phyloP scores from a whole-genome alignment of 2,113 vertebrate genomes.

The Pygoscelis adeliae region DNA sequence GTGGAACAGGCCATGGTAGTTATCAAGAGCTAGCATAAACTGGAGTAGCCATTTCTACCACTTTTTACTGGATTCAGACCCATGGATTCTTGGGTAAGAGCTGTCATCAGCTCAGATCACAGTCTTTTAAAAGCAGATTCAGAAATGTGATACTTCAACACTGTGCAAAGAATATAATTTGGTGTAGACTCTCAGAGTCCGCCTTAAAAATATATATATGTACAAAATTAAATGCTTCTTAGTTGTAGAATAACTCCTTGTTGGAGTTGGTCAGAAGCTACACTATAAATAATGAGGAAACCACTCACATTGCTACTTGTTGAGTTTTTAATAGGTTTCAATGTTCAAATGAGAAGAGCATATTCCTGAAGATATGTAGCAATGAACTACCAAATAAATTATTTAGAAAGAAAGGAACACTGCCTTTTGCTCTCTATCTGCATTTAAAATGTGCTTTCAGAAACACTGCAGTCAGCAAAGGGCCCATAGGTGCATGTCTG shows the following conservation, averaged over 20 bases:
- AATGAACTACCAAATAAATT: background rate
- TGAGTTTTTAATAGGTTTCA: background rate
- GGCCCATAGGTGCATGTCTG: accelerated
- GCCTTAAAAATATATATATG: background rate
- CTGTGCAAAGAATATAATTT: background rate
- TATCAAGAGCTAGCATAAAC: background rate
- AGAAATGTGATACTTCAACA: background rate
- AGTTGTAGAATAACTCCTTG: background rate
- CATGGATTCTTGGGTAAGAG: background rate
- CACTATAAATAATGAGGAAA: background rate
- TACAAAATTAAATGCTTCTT: background rate
- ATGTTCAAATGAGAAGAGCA: background rate
- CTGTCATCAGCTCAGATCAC: background rate
- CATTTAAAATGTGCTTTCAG: background rate
- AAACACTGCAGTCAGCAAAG: background rate
- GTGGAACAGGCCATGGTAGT: background rate
- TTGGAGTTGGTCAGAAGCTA: background rate
- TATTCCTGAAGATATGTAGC: background rate
- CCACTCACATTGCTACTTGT: background rate
- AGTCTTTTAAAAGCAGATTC: background rate
- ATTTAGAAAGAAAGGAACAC: background rate
- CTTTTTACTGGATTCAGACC: background rate
- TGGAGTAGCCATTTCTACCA: background rate
- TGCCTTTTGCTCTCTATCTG: background rate
- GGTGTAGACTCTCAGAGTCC: background rate